Evolutionary conservation across 2,113 vertebrate species (phyloP).

Genomic region (Oxyruncus cristatus): DNA sequence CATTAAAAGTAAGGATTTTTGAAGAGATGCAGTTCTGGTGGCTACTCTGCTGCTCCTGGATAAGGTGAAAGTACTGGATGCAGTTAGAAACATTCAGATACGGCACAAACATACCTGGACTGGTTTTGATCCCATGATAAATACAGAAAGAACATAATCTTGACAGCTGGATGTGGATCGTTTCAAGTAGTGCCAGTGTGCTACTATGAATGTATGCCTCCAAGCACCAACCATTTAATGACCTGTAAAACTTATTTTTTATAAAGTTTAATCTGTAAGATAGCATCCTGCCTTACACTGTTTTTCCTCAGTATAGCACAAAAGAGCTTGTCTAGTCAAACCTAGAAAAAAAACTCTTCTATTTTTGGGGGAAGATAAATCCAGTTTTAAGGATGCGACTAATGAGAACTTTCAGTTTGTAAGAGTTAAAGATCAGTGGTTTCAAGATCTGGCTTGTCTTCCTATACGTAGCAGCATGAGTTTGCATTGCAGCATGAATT

Average conservation of each 20-base stretch:
- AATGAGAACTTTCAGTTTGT: not conserved
- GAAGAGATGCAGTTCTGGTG: not conserved
- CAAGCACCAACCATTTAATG: not conserved
- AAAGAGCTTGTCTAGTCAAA: not conserved
- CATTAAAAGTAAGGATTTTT: not conserved
- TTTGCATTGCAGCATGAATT: not conserved
- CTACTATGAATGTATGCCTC: accelerated
- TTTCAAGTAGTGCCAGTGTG: not conserved
- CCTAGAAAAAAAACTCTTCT: not conserved
- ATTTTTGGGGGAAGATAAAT: not conserved
- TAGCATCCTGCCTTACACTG: not conserved
- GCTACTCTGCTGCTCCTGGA: not conserved
- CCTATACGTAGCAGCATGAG: accelerated
- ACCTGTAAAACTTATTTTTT: not conserved
- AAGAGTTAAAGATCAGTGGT: not conserved
- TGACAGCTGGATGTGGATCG: not conserved
- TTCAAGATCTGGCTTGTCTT: not conserved
- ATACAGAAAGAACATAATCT: not conserved
- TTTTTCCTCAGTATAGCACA: not conserved
- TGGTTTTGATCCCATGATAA: not conserved
- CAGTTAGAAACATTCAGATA: not conserved
- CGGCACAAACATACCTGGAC: accelerated
- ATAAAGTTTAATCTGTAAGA: not conserved
- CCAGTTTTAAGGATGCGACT: not conserved
- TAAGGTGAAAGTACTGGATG: not conserved